Conservation (phyloP, 2,113 vertebrate species). For the Semnornis frantzii region DNA sequence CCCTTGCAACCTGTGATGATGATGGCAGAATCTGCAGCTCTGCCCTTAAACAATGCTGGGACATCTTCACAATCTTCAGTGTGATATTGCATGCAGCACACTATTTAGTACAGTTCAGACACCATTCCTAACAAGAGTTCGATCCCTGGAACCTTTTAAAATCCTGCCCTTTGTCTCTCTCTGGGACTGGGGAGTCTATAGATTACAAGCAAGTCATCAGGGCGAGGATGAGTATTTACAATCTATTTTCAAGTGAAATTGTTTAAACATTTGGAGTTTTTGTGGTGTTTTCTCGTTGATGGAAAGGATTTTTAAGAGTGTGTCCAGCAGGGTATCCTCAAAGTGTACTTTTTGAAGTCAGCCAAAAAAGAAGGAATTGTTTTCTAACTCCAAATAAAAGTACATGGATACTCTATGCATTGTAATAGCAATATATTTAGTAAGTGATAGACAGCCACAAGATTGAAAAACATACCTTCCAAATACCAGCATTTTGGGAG, state of each 20-base stretch:
- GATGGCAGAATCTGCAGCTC: not conserved
- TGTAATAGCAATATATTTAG: not conserved
- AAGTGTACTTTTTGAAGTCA: not conserved
- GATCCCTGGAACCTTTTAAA: not conserved
- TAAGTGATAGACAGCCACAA: not conserved
- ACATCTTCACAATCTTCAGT: not conserved
- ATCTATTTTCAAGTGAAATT: not conserved
- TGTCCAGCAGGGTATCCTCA: not conserved
- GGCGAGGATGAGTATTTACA: not conserved
- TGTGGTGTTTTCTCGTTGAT: not conserved
- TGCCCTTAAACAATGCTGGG: fast-evolving
- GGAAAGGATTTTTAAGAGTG: not conserved
- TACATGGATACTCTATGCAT: not conserved
- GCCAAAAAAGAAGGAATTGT: not conserved
- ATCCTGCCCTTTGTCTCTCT: not conserved
- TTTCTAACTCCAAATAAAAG: not conserved
- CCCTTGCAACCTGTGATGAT: not conserved
- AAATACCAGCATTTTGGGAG: not conserved
- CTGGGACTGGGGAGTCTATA: not conserved
- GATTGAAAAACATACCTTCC: not conserved
- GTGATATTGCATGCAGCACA: not conserved
- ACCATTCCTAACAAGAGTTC: fast-evolving
- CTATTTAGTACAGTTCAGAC: not conserved
- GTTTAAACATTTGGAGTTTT: not conserved
- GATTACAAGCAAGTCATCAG: not conserved